A percentile compares a stretch with the other conserved stretches of the same genome.
Conservation (phyloP, 2,888 invertebrate genomes). For the Stratiomys singularior region DNA sequence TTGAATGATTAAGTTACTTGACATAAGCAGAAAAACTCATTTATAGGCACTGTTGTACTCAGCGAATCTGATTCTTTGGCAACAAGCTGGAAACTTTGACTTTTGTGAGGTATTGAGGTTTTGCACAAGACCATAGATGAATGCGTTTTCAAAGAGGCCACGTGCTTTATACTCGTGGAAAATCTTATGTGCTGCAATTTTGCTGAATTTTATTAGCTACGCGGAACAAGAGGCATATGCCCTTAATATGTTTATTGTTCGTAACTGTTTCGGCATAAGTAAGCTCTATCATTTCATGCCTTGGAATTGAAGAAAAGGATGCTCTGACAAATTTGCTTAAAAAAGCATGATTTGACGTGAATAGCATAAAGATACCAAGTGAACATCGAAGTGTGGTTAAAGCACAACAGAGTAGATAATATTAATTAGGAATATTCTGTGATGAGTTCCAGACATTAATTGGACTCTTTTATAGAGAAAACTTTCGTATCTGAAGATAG, state of each 20-base stretch:
- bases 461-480: no score
- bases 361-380: no score
- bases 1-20: conserved; percentile 47
- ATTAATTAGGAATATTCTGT: no score
- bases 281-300: conserved; percentile 14
- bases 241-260: conserved; percentile 39
- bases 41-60: not conserved
- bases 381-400: no score
- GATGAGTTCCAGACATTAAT: no score
- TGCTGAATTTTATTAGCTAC: conserved; percentile 27
- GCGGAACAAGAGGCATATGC: conserved; percentile 27
- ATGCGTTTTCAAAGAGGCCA: conserved; percentile 43
- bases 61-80: conserved; percentile 19
- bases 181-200: conserved; percentile 21
- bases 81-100: not conserved
- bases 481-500: no score
- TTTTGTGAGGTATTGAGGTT: conserved; percentile 17
- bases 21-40: conserved; percentile 34
- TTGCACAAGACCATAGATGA: conserved; percentile 39
- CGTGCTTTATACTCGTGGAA: not conserved
- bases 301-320: no score
- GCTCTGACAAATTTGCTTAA: no score
- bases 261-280: conserved; percentile 4
- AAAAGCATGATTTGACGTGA: no score
- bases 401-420: no score